These are phyloP conservation scores for Meloidogyne exigua DNA, from an alignment of 1,140 invertebrate genomes.

Conservation along the genomic window DNA sequence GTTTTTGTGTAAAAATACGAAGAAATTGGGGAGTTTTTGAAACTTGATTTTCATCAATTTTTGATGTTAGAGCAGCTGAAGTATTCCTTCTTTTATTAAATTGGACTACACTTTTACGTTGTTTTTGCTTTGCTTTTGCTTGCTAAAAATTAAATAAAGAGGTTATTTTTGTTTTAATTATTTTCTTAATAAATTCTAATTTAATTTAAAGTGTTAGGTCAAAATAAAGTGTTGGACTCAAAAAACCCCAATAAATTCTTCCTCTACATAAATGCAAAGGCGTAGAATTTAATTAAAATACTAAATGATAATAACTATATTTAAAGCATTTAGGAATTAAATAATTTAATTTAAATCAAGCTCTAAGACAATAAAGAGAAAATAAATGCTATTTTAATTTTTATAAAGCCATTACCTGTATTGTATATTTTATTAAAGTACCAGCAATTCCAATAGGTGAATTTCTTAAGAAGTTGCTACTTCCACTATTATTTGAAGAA, in stretches of 20 bases:
- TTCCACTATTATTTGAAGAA: conserved; percentile 6
- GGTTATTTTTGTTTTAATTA: no score
- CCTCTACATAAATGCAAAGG: no score
- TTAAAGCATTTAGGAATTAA: no score
- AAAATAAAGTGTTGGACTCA: no score
- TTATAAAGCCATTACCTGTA: background rate
- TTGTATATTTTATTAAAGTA: conserved; percentile 9
- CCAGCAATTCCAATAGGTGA: conserved; percentile 10
- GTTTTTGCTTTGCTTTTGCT: conserved; percentile 12
- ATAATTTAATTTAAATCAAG: no score
- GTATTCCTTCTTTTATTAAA: background rate
- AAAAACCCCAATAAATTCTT: no score
- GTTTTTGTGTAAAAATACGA: background rate
- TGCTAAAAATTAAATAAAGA: background rate
- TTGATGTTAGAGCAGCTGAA: background rate
- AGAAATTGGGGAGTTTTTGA: background rate
- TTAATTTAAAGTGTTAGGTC: no score
- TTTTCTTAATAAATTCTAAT: no score
- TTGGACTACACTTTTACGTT: conserved; percentile 11
- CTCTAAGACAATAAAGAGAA: background rate
- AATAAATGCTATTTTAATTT: background rate
- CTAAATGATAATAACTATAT: no score
- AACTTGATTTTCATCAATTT: background rate
- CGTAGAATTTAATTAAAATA: no score
- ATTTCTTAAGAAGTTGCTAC: conserved; percentile 12